A percentile compares a stretch with the other conserved stretches of the same genome.
Evolutionary conservation across 2,113 vertebrate species (phyloP).

Genomic region (Natator depressus): DNA sequence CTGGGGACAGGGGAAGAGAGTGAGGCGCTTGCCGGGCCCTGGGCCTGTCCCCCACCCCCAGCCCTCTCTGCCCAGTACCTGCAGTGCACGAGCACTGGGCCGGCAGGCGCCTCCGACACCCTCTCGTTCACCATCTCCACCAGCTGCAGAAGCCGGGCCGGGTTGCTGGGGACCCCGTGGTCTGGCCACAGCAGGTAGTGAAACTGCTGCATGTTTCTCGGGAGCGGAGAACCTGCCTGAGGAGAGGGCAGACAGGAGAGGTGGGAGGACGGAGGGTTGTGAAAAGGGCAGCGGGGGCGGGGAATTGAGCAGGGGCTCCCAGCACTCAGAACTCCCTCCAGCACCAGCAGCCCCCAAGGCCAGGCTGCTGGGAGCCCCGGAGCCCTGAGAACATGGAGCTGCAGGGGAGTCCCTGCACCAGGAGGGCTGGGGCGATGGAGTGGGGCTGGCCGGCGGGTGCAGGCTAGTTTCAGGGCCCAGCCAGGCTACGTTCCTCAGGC

Average conservation of each 20-base stretch:
- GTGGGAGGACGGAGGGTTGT: neutral
- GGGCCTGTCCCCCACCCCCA: too few species aligned
- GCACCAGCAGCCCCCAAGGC: neutral
- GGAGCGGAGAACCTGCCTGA: conserved; percentile 56
- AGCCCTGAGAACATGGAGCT: neutral
- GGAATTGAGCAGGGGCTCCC: neutral
- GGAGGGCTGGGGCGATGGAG: neutral
- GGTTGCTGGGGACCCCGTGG: conserved; percentile 57
- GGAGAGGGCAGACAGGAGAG: neutral
- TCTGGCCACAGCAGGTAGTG: conserved; percentile 74
- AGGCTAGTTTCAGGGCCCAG: neutral
- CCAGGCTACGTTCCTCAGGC: neutral
- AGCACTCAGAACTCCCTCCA: neutral
- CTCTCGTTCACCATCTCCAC: conserved; percentile 57
- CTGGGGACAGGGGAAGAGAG: conserved; percentile 11
- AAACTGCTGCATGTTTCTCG: conserved; percentile 63
- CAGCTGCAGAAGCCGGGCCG: conserved; percentile 54
- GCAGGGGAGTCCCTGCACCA: neutral
- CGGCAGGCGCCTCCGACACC: neutral
- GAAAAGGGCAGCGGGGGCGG: neutral
- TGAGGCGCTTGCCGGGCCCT: neutral
- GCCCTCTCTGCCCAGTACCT: neutral
- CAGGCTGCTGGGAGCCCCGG: neutral
- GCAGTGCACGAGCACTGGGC: conserved; percentile 72
- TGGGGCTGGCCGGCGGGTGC: neutral